Evolutionary conservation across 2,113 vertebrate species (phyloP).

Genomic region (Malurus melanocephalus): DNA sequence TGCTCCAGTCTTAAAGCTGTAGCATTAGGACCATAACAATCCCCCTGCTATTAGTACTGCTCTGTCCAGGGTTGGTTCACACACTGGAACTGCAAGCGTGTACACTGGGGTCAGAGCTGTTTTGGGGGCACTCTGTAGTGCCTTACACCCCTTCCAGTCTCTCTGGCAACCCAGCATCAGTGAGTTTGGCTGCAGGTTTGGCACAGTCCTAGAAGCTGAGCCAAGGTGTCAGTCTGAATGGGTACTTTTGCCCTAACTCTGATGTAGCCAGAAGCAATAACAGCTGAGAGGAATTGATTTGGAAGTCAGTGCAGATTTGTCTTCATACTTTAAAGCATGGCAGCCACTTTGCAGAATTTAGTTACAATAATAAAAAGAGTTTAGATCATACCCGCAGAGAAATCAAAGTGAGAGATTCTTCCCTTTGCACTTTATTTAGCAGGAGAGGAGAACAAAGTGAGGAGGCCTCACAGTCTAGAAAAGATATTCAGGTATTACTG

Average conservation of each 20-base stretch:
- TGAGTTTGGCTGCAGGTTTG: background rate
- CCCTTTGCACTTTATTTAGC: background rate
- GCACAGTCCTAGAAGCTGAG: background rate
- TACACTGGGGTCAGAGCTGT: no score
- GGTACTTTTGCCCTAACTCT: background rate
- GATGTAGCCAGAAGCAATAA: background rate
- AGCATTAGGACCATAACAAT: rapidly evolving
- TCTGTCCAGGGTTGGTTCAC: rapidly evolving
- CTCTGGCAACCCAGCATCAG: background rate
- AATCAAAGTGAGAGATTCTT: background rate
- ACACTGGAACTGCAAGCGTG: background rate
- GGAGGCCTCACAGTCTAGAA: background rate
- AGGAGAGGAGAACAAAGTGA: background rate
- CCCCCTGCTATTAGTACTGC: background rate
- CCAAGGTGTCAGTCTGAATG: background rate
- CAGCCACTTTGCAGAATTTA: background rate
- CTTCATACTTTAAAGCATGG: background rate
- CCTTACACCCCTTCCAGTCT: background rate
- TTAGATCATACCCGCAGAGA: background rate
- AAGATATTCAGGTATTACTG: background rate
- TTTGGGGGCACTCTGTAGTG: no score
- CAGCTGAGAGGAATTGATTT: background rate
- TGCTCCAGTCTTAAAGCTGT: background rate
- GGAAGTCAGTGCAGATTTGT: background rate
- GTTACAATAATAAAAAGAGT: background rate